These are phyloP conservation scores for Meriones psammophilus DNA, from an alignment of 2,797 vertebrate genomes.

Conservation along the genomic window DNA sequence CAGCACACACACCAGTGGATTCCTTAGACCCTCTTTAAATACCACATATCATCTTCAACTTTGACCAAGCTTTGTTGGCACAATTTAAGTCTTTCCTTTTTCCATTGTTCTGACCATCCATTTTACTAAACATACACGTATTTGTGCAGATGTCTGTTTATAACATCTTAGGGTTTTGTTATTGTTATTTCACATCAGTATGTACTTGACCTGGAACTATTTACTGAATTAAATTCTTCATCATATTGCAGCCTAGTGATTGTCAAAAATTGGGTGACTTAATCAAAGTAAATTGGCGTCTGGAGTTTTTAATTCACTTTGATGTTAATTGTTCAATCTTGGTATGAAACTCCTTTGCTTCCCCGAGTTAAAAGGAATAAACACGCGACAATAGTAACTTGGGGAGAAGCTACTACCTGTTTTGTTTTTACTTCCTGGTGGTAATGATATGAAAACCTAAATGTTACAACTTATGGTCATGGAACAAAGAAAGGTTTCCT, in stretches of 20 bases:
- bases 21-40: background rate
- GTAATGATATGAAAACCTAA: background rate
- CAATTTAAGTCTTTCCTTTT: background rate
- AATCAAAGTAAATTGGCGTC: background rate
- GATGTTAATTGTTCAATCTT: background rate
- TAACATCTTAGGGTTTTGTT: background rate
- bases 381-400: background rate
- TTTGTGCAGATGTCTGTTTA: background rate
- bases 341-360: background rate
- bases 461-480: background rate
- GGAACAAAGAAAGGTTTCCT: background rate
- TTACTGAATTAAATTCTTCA: background rate
- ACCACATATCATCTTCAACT: background rate
- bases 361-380: background rate
- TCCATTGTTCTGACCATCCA: background rate
- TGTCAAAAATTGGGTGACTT: background rate
- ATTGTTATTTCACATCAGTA: background rate
- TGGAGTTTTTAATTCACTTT: background rate
- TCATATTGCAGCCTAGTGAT: background rate
- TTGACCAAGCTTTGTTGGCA: background rate
- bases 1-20: background rate
- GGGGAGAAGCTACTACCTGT: background rate
- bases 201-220: background rate
- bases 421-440: background rate
- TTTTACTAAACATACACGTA: background rate